Evolutionary conservation across 2,797 vertebrate genomes (phyloP), one percentile per base, ranked within the genome.

Genomic region (Myotis findleyi): DNA sequence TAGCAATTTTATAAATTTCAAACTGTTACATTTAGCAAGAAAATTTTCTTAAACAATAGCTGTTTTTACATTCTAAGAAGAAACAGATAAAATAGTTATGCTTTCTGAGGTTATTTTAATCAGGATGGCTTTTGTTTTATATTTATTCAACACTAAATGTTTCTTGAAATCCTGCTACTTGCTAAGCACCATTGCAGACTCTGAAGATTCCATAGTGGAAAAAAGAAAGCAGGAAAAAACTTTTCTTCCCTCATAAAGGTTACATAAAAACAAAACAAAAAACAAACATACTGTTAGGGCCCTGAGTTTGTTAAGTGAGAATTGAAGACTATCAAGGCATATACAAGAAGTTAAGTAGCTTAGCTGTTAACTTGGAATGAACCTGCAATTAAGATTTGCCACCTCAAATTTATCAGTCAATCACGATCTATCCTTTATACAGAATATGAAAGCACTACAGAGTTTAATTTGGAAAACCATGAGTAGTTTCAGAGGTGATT

Each of bases 331-430:
- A 94, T 69, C 73, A 84, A 95, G 55, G 21, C 36, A 91, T 87
- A 17, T 38, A 79, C 77, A 93, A 96, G 84, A 55, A 95, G 87
- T 77, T 92, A 93, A 95, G 76, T 90, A 95, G 59, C 85, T 95
- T 79, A 92, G 73, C 93, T 89, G 49, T 82, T 96, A 96, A 92
- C 76, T 97, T 96, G 95, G 55, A 95, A 85, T 95, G 96, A 97
- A 94, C 87, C 95, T 96, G 75, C 94, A 97, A 96, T 96, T 97
- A 97, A 96, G 83, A 85, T 77, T 85, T 96, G 59, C 94, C 94
- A 96, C 92, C 64, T 44, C 87, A 86, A 96, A 97, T 97, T 97
- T 97, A 95, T 96, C 97, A 96, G 88, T 97, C 96, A 97, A 92
- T 97, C 96, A 97, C 0, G 33, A 91, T 87, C 73, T 44, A 92